phyloP scores from a whole-genome alignment of 2,113 vertebrate species.

The Takifugu flavidus region DNA sequence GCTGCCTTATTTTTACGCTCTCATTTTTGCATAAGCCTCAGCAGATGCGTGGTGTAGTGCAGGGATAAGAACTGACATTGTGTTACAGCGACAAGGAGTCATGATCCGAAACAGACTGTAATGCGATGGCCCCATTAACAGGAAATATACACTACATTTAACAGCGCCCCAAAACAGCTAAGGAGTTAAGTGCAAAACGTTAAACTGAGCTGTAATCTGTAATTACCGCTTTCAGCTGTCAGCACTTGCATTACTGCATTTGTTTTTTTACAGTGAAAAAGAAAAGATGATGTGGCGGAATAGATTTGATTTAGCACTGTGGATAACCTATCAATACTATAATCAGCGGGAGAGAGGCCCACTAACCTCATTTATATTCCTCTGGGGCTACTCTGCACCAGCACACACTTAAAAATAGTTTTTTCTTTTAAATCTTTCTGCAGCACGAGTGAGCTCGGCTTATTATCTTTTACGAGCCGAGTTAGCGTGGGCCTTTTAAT shows the following conservation, averaged over 20 bases:
- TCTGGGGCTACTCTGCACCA: conserved; percentile 30
- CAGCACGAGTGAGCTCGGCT: conserved; percentile 30
- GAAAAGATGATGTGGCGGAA: conserved; percentile 5
- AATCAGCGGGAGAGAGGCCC: conserved; percentile 41
- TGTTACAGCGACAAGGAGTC: conserved; percentile 8
- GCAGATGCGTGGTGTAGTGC: conserved; percentile 1
- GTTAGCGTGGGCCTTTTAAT: conserved; percentile 11
- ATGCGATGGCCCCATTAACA: conserved; percentile 7
- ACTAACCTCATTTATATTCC: conserved; percentile 48
- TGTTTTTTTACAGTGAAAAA: conserved; percentile 20
- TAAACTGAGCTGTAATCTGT: conserved; percentile 39
- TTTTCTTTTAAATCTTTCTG: conserved; percentile 19
- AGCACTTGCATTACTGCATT: conserved; percentile 4
- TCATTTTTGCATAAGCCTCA: conserved; percentile 1
- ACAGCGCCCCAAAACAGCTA: conserved; percentile 30
- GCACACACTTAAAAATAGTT: conserved; percentile 22
- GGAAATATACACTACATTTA: conserved; percentile 22
- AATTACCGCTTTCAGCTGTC: conserved; percentile 24
- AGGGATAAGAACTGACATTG: not conserved
- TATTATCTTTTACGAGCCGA: conserved; percentile 46
- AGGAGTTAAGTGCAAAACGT: conserved; percentile 34
- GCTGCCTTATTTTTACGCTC: not conserved
- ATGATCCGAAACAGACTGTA: conserved; percentile 6
- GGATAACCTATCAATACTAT: conserved; percentile 40
- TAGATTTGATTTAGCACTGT: conserved; percentile 14